Evolutionary conservation across 2,113 vertebrate genomes (phyloP), one percentile per base, ranked within the genome.

Genomic region (Sceloporus tristichus): DNA sequence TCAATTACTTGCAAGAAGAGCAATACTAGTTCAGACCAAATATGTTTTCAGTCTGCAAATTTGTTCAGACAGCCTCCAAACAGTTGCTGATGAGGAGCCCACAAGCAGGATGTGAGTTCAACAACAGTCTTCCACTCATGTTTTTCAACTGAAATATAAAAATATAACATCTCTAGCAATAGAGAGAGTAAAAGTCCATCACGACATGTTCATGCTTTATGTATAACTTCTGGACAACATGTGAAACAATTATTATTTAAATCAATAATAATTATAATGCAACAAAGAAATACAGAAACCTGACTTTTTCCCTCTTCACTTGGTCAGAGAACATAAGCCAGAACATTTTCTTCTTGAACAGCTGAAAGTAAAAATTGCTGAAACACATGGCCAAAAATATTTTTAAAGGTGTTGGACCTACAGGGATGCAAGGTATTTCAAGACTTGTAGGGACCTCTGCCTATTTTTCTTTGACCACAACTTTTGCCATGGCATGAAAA

Each of bases 401-500:
- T 88, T 19, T 80, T 88, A 80, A 19, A 89, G 85, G 59, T 90
- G 2, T 1, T 48, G 68, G 89, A 3, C 75, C 76, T 79, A 9
- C 0, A 0, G 9, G 82, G n/a, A 84, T 89, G 29, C 90, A 76
- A 85, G 75, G 34, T 90, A 48, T 13, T 80, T 90, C 86, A 85
- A 86, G 65, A 83, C 5, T 29, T 7, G 85, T 19, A 13, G 0
- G 76, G 1, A 59, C 2, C 8, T 25, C 79, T 90, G 6, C 80
- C 27, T 9, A 88, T 88, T n/a, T 82, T 34, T 84, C 13, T 89
- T 29, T 11, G 4, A 84, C 19, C 88, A 23, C 25, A 25, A 29
- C 65, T 81, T 73, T 68, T 83, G 91, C 86, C 59, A 74, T 92
- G 74, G 25, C 54, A 76, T 13, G 48, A 70, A 95, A 40, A 5